phyloP scores from a whole-genome alignment of 2,888 invertebrate species.

The Chrysotoxum bicinctum region DNA sequence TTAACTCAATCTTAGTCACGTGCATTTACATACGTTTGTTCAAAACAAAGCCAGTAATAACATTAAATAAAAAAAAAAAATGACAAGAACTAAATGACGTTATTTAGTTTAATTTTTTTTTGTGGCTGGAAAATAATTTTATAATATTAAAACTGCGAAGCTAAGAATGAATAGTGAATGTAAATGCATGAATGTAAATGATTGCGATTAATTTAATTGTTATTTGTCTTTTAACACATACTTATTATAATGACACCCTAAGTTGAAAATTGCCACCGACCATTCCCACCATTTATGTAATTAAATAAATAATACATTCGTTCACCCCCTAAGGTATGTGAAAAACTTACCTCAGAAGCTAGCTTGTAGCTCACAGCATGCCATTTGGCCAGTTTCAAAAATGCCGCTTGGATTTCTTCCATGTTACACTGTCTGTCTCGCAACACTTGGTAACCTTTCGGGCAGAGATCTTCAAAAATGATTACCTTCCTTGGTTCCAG shows the following conservation, averaged over 20 bases:
- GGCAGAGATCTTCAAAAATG: conserved; percentile 32
- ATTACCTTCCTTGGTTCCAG: conserved; percentile 59
- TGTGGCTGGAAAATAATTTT: too few relatives aligned
- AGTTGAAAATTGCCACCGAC: too few relatives aligned
- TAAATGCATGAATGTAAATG: too few relatives aligned
- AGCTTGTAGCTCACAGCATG: conserved; percentile 74
- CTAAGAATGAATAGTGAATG: too few relatives aligned
- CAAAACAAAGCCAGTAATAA: neutral
- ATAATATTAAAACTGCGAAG: too few relatives aligned
- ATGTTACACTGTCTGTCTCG: conserved; percentile 47
- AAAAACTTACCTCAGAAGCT: neutral
- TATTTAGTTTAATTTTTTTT: too few relatives aligned
- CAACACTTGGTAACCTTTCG: neutral
- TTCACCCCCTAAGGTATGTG: too few relatives aligned
- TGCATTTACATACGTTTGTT: neutral
- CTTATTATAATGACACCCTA: too few relatives aligned
- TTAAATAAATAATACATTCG: too few relatives aligned
- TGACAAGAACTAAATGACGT: neutral
- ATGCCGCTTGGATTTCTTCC: conserved; percentile 23
- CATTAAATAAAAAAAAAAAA: neutral
- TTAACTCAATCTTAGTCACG: neutral
- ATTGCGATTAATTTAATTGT: neutral
- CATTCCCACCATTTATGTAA: too few relatives aligned
- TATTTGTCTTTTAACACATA: neutral
- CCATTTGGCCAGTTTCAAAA: conserved; percentile 72